Base-by-base conservation (phyloP, 2,888 invertebrate genomes). In the Melolontha melolontha region DNA sequence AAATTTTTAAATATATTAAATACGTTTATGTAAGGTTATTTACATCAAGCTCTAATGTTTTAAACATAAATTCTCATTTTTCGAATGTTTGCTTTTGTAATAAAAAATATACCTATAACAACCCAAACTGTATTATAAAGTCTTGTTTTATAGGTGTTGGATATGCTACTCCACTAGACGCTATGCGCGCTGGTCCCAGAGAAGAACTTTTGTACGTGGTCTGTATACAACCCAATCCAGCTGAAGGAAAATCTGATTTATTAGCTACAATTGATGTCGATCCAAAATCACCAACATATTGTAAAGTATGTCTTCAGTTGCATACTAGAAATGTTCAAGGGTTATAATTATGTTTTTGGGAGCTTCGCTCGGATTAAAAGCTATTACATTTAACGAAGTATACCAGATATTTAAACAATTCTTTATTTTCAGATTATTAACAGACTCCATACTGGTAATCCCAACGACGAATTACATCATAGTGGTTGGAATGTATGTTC, bases 401-500 rank as follows among this genome's bases (percentile, higher is more conserved):
- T 22, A 49, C 64, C 2, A 29, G n/a, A 14, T 49, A 29, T 51
- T 12, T 7, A n/a, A 34, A 12, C 47, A 34, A 34, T 27, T 39
- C 22, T 62, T 67, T 52, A 29, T 27, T 71, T 70, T 16, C 79
- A 97, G 97, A 91, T 98, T 4, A 91, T 98, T 50, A 92, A 95
- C 80, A 91, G 96, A 16, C 88, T 96, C 0, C 88, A 89, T 76
- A 92, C 97, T 76, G 92, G 91, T 7, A 83, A 91, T 70, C 82
- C 86, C 2, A 92, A 91, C 0, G 95, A 98, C 78, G 98, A 98
- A 81, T 84, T 98, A 0, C 98, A 98, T 80, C 98, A 98, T 80
- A 91, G 92, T 47, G 98, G 98, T 0, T 98, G 98, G 98, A 98
- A 98, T 80, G 91, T 95, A 0, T 98, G 98, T 81, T 96, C 96